These are phyloP conservation scores for Lynx canadensis DNA, from an alignment of 2,113 vertebrate genomes.

Conservation along the genomic window DNA sequence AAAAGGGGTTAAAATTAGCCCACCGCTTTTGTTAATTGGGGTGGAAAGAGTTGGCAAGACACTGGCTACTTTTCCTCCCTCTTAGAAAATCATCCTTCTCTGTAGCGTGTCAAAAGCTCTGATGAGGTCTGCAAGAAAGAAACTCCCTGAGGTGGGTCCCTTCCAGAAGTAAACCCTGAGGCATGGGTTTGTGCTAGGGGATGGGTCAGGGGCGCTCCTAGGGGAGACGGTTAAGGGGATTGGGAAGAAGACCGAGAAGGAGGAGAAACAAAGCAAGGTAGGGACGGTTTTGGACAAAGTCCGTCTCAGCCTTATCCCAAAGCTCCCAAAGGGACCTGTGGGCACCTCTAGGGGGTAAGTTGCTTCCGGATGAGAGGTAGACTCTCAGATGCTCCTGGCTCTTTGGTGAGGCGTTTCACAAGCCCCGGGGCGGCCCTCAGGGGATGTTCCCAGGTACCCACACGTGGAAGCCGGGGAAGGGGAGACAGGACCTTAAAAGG, in stretches of 20 bases:
- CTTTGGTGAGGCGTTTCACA: no score
- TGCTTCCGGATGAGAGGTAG: background rate
- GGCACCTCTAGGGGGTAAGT: no score
- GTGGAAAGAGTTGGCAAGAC: background rate
- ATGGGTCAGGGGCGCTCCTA: fast-evolving
- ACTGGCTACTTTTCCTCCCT: fast-evolving
- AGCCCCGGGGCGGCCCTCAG: background rate
- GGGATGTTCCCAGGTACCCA: background rate
- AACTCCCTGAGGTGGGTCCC: background rate
- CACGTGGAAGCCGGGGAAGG: fast-evolving
- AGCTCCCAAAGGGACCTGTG: background rate
- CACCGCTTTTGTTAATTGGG: background rate
- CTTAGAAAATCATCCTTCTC: background rate
- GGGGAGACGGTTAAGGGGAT: background rate
- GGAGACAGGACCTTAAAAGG: background rate
- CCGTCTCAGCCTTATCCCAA: background rate
- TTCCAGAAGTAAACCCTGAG: background rate
- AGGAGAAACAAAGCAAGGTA: background rate
- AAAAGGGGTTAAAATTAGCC: background rate
- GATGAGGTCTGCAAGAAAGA: background rate
- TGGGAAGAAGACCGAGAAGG: background rate
- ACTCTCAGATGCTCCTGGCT: background rate
- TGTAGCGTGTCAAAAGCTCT: background rate
- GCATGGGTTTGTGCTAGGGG: fast-evolving
- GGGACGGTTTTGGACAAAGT: background rate